Percentiles rank a stretch among this genome's conserved stretches.
phyloP scores from a whole-genome alignment of 2,113 vertebrate genomes.

The Xenopus tropicalis region DNA sequence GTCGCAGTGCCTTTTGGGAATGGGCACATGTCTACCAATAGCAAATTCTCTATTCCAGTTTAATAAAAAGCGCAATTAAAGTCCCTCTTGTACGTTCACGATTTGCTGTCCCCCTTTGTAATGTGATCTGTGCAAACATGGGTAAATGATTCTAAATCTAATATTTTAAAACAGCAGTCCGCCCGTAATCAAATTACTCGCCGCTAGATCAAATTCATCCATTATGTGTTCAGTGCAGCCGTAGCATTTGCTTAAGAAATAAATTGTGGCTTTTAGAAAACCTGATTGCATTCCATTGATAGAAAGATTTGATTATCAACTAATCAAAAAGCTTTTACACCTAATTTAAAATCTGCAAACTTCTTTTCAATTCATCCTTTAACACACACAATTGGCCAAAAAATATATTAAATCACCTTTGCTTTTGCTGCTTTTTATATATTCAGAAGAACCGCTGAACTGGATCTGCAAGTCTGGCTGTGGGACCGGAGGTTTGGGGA shows the following conservation, averaged over 20 bases:
- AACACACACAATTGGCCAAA: background rate
- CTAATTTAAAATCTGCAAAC: slow-evolving; percentile 41
- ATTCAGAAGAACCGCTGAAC: background rate
- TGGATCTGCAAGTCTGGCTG: too few species aligned
- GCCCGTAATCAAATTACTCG: slow-evolving; percentile 39
- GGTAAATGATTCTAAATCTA: slow-evolving; percentile 42
- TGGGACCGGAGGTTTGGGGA: too few species aligned
- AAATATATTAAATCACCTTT: background rate
- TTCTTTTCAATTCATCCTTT: slow-evolving; percentile 17
- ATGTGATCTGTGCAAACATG: slow-evolving; percentile 39
- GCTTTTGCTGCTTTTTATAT: background rate
- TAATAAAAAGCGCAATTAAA: slow-evolving; percentile 19
- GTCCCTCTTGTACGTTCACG: slow-evolving; percentile 25
- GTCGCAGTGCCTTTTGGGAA: too few species aligned
- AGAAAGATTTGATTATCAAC: slow-evolving; percentile 40
- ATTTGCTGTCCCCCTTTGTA: slow-evolving; percentile 25
- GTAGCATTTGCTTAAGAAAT: slow-evolving; percentile 36
- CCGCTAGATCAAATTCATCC: slow-evolving; percentile 44
- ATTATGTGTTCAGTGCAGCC: slow-evolving; percentile 44
- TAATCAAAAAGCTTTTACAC: slow-evolving; percentile 46
- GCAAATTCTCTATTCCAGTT: too few species aligned
- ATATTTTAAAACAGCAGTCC: slow-evolving; percentile 44
- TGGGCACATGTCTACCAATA: too few species aligned
- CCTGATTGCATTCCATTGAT: slow-evolving; percentile 32
- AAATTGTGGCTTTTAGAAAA: slow-evolving; percentile 37